Percentiles rank a stretch among this genome's conserved stretches.
Conservation (phyloP, 2,888 invertebrate species). For the Blomia tropicalis region DNA sequence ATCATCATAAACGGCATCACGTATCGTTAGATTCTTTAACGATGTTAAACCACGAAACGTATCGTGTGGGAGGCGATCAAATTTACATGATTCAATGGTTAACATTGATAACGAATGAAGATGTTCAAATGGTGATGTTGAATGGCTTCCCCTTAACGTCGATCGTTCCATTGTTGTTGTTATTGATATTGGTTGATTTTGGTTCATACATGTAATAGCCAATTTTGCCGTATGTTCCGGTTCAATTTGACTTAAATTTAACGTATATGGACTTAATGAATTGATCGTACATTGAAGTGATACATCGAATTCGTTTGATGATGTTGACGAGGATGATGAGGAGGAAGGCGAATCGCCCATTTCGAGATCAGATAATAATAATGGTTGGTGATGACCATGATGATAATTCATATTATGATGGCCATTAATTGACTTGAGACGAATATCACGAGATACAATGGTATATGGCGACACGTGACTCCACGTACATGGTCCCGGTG, state of each 20-base stretch:
- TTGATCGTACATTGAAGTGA: constrained; percentile 60
- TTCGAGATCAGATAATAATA: neutral
- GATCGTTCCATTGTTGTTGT: neutral
- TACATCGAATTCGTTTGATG: constrained; percentile 42
- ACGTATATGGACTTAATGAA: constrained; percentile 30
- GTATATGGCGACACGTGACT: constrained; percentile 20
- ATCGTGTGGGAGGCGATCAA: constrained; percentile 30
- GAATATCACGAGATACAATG: neutral
- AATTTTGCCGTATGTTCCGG: constrained; percentile 63
- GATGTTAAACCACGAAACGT: constrained; percentile 50
- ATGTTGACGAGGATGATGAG: neutral
- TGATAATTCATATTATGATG: neutral
- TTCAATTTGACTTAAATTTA: constrained; percentile 66
- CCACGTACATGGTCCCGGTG: constrained; percentile 40
- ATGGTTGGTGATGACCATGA: neutral
- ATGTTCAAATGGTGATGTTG: constrained; percentile 35
- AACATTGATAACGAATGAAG: constrained; percentile 50
- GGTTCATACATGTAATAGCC: constrained; percentile 48
- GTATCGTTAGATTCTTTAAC: constrained; percentile 49
- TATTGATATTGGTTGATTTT: too few species aligned
- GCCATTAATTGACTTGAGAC: constrained; percentile 12
- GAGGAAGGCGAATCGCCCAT: neutral
- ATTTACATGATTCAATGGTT: constrained; percentile 54
- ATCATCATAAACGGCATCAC: constrained; percentile 36
- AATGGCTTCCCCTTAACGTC: neutral